Evolutionary conservation across 2,888 invertebrate species (phyloP).

Genomic region (Anoplius nigerrimus): DNA sequence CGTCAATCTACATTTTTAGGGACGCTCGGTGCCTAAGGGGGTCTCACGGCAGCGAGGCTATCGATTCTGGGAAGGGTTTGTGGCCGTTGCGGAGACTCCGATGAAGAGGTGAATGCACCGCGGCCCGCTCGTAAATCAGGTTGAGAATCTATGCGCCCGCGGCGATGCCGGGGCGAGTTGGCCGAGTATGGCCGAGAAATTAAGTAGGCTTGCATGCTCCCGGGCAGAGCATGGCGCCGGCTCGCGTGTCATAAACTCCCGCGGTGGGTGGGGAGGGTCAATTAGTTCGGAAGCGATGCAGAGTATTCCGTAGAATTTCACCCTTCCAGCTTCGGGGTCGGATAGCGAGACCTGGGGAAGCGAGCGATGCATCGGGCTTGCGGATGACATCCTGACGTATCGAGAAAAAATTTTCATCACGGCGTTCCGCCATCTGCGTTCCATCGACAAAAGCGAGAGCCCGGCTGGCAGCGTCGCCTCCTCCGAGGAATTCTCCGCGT

Average conservation of each 20-base stretch:
- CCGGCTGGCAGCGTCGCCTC: no score
- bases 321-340: no score
- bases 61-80: conserved; percentile 30
- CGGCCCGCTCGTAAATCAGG: conserved; percentile 29
- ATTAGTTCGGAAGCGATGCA: conserved; percentile 42
- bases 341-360: no score
- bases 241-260: conserved; percentile 50
- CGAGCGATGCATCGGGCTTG: background rate
- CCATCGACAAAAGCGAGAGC: no score
- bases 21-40: no score
- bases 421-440: no score
- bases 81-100: background rate
- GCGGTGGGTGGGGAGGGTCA: conserved; percentile 36
- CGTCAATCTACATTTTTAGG: no score
- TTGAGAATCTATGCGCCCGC: conserved; percentile 24
- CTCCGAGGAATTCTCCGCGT: no score
- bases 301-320: conserved; percentile 24
- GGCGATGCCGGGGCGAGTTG: conserved; percentile 26
- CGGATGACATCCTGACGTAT: background rate
- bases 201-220: conserved; percentile 51
- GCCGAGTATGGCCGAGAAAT: conserved; percentile 35
- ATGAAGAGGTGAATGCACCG: conserved; percentile 43
- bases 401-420: conserved; percentile 14
- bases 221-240: conserved; percentile 32
- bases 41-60: conserved; percentile 4